Evolutionary conservation across 1,140 invertebrate species (phyloP), one percentile per base, ranked within the genome.

Genomic region (Mya arenaria): DNA sequence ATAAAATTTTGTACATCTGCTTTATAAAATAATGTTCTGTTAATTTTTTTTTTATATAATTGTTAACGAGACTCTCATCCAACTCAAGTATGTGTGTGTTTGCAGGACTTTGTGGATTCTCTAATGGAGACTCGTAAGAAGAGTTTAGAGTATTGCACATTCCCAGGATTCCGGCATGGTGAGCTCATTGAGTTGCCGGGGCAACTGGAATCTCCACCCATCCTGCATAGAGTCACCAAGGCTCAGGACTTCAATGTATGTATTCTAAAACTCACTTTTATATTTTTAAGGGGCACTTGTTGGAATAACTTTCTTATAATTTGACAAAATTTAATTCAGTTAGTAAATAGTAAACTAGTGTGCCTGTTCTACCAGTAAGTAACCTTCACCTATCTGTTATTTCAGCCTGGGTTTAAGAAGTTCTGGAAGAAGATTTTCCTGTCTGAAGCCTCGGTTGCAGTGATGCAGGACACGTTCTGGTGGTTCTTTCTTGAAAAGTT

Each of bases 341-440:
- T 30, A 44, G 39, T 56, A 1, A n/a, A 81, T 74, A 3, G 13
- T 73, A 36, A 17, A 10, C 25, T 44, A 66, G n/a, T 32, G 15
- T 62, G 1, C 68, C 63, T n/a, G n/a, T 2, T 2, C 1, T 17
- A 36, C 32, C 23, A 48, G 3, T n/a, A 0, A 48, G 39, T 48
- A 71, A 1, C 25, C 17, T 66, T 30, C 30, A 13, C 58, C 6
- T 34, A 62, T 71, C 19, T 83, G 55, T 72, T 66, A 48, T 87
- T 85, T 13, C 75, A 92, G 91, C 80, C 91, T 88, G 91, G 91
- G 0, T 92, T 92, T 71, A 88, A 85, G 69, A 92, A 90, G 72
- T 92, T 92, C 74, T 92, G 91, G 91, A 92, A 92, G 84, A 92
- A 92, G 82, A 79, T 92, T 48, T 92, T 92, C 82, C 71, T 91